A percentile compares a stretch with the other conserved stretches of the same genome.
Evolutionary conservation across 2,888 invertebrate genomes (phyloP).

Genomic region (Keiferia lycopersicella): DNA sequence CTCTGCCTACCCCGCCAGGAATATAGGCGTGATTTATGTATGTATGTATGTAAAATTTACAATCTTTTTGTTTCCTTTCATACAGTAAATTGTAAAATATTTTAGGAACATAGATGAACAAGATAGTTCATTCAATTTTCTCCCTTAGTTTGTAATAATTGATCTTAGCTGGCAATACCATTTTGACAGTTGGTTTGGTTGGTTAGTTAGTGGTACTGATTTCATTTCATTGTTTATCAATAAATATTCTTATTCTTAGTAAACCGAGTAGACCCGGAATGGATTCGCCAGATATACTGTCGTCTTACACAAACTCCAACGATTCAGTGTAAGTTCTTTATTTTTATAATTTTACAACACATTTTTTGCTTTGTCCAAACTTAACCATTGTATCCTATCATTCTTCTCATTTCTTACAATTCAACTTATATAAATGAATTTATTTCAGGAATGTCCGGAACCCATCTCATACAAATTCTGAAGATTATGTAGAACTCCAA

Average conservation of each 20-base stretch:
- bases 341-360: not conserved
- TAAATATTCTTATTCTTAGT: not conserved
- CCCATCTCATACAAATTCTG: conserved; percentile 22
- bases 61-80: no score
- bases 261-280: not conserved
- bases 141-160: no score
- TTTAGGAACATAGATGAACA: no score
- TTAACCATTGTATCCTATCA: no score
- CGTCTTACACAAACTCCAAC: conserved; percentile 42
- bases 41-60: no score
- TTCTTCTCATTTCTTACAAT: not conserved
- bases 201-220: not conserved
- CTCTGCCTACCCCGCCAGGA: no score
- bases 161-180: not conserved
- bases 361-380: no score
- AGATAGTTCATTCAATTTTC: not conserved
- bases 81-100: no score
- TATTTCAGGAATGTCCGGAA: conserved; percentile 38
- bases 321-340: conserved; percentile 40
- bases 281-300: conserved; percentile 48
- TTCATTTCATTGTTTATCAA: not conserved
- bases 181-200: not conserved
- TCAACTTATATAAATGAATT: not conserved
- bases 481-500: conserved; percentile 49
- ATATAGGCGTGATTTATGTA: no score